Evolutionary conservation across 2,113 vertebrate species (phyloP), one percentile per base, ranked within the genome.

Genomic region (Lasiurus cinereus): DNA sequence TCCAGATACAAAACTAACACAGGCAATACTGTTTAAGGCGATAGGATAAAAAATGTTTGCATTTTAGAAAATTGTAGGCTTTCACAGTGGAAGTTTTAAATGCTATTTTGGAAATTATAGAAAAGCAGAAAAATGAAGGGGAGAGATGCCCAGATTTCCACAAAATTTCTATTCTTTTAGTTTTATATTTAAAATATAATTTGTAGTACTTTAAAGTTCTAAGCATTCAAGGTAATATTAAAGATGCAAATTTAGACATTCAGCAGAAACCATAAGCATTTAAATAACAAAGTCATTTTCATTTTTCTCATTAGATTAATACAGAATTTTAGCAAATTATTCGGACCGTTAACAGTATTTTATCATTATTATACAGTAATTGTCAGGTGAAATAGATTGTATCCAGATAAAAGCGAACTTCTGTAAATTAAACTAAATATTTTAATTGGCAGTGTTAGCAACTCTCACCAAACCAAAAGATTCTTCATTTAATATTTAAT

Each of bases 401-500:
- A 94, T 83, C 70, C 16, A 91, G 70, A 83, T 83, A 95, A 91
- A 95, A 95, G 80, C 83, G 78, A 96, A 93, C 36, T 93, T 95
- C 88, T 76, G 14, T 54, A 94, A 93, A 85, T 93, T 87, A 95
- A 76, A 91, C 5, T 95, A 62, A 31, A 80, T 77, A 48, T 86
- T 86, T 93, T 89, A 72, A 92, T 46, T 95, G 91, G 91, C 54
- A 89, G 54, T 88, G 79, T 89, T n/a, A 94, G 93, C 31, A 86
- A 94, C n/a, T 93, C 69, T 93, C 77, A 94, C 36, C 85, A 96
- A 88, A 85, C 67, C 43, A 48, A 90, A 93, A 84, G 86, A 77
- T 39, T 91, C 70, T 95, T 59, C 77, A 83, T 91, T 97, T 91
- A 92, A 83, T 92, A 95, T 96, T 95, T 96, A 88, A 89, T 94